A percentile compares a stretch with the other conserved stretches of the same genome.
Conservation (phyloP, 2,113 vertebrate species). For the Callionymus lyra region DNA sequence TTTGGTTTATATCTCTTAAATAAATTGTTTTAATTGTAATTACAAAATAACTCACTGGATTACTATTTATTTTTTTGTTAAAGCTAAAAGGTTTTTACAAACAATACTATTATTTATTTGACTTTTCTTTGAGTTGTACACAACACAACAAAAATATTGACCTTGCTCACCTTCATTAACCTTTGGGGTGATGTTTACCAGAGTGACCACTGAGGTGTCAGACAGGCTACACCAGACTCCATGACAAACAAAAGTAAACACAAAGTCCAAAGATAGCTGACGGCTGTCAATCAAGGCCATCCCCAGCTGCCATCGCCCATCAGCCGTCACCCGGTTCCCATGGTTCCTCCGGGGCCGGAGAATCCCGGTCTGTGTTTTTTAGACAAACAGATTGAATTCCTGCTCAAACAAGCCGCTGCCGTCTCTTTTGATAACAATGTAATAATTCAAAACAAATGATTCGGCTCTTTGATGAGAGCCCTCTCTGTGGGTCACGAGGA, state of each 20-base stretch:
- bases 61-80: no score
- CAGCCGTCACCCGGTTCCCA: constrained; percentile 82
- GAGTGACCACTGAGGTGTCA: constrained; percentile 18
- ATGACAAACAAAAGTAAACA: constrained; percentile 44
- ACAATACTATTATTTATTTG: no score
- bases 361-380: constrained; percentile 77
- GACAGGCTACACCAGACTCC: constrained; percentile 24
- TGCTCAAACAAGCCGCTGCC: constrained; percentile 92
- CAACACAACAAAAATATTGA: constrained; percentile 1
- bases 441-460: constrained; percentile 99
- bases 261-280: constrained; percentile 55
- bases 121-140: no score
- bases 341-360: constrained; percentile 68
- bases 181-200: constrained; percentile 8
- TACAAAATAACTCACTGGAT: no score
- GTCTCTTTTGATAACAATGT: constrained; percentile 95
- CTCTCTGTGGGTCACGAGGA: constrained; percentile 95
- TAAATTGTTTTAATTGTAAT: no score
- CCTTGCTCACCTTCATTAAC: neutral
- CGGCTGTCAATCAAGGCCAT: constrained; percentile 83
- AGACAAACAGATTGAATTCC: constrained; percentile 99
- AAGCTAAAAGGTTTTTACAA: no score
- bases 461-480: constrained; percentile 96
- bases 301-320: constrained; percentile 61
- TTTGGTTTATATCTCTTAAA: no score